Percentiles rank a stretch among this genome's conserved stretches.
Evolutionary conservation across 64 coral and sea anemone species (phyloP).

Genomic region (Stichodactyla helianthus): DNA sequence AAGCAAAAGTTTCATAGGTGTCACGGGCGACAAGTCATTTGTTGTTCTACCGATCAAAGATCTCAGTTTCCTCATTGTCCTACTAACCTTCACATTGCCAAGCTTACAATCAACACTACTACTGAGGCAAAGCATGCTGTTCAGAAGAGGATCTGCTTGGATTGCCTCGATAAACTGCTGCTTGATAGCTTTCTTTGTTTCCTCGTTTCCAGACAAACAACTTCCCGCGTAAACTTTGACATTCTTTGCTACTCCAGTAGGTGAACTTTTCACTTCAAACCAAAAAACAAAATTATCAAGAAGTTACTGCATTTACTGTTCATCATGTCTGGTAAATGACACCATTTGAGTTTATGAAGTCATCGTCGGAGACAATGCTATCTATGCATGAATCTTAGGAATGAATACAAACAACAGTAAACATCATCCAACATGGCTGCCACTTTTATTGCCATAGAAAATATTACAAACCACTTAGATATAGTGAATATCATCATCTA

Average conservation of each 20-base stretch:
- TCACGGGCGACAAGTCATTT: too few relatives aligned
- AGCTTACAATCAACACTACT: background rate
- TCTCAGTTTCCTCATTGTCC: background rate
- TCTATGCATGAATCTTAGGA: too few relatives aligned
- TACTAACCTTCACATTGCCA: constrained; percentile 1
- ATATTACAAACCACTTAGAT: background rate
- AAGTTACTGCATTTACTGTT: too few relatives aligned
- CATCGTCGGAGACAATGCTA: too few relatives aligned
- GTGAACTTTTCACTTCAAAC: background rate
- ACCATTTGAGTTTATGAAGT: too few relatives aligned
- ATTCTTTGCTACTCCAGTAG: constrained; percentile 6
- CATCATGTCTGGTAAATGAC: too few relatives aligned
- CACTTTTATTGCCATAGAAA: background rate
- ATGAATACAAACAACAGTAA: too few relatives aligned
- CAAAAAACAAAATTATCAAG: background rate
- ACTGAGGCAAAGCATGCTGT: background rate
- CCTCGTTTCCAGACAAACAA: constrained; percentile 8
- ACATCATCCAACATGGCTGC: background rate
- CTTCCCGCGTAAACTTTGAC: constrained; percentile 6
- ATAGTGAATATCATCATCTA: background rate
- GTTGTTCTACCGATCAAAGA: too few relatives aligned
- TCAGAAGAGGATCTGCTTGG: background rate
- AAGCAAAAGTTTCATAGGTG: too few relatives aligned
- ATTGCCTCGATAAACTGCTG: background rate
- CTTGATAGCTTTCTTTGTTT: background rate